Percentiles rank a stretch among this genome's conserved stretches.
Evolutionary conservation across 1,140 invertebrate species (phyloP).

Genomic region (Spodoptera litura): DNA sequence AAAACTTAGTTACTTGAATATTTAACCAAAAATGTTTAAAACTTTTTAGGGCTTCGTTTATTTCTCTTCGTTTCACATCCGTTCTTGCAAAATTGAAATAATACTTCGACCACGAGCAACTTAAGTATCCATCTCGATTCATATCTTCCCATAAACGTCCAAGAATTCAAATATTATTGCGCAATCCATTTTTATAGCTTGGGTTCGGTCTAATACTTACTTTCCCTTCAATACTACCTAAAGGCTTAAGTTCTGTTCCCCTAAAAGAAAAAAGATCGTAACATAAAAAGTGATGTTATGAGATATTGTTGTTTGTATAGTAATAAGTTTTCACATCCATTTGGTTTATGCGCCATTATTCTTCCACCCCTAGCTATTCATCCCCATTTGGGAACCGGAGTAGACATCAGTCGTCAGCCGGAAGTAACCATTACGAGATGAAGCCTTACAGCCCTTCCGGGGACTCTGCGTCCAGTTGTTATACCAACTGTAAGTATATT

Average conservation of each 20-base stretch:
- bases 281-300: constrained; percentile 37
- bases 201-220: constrained; percentile 26
- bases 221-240: constrained; percentile 1
- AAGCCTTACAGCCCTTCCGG: constrained; percentile 81
- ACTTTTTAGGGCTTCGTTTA: too few species aligned
- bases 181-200: constrained; percentile 23
- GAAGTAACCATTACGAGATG: constrained; percentile 82
- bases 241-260: constrained; percentile 5
- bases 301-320: constrained; percentile 37
- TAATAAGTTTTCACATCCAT: constrained; percentile 45
- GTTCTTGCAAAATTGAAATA: background rate
- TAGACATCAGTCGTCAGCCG: constrained; percentile 70
- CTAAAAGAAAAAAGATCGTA: constrained; percentile 27
- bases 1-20: background rate
- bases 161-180: constrained; percentile 31
- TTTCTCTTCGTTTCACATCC: too few species aligned
- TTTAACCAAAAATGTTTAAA: too few species aligned
- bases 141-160: constrained; percentile 5
- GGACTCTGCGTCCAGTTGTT: constrained; percentile 80
- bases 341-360: constrained; percentile 45
- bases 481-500: constrained; percentile 76
- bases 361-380: constrained; percentile 66
- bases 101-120: background rate
- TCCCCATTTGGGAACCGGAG: constrained; percentile 77
- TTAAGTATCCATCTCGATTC: constrained; percentile 7